Evolutionary conservation across 2,888 invertebrate genomes (phyloP), one percentile per base, ranked within the genome.

Genomic region (Hirudinaria manillensis): DNA sequence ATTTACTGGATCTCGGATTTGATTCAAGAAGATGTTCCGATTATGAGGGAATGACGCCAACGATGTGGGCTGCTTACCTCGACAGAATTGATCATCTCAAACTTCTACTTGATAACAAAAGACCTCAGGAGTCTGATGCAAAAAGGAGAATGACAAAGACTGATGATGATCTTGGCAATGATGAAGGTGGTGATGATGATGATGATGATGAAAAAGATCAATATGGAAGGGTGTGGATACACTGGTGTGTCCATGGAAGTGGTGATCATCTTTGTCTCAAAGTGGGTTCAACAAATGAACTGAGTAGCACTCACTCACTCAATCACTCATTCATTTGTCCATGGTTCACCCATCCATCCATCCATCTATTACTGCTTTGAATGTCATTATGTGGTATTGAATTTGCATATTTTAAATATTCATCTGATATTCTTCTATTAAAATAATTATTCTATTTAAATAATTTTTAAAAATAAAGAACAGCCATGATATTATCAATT

Each of bases 1-100:
- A 83, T 74, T 78, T 84, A 71, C 78, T 84, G 32, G 79, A 82
- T 21, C 79, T 82, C 67, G 78, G 80, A 61, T 82, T 82, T 0
- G 81, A 82, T 77, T 81, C 82, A 0, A 81, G 80, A 72, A 77
- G 80, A 13, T 79, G 83, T 61, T 61, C 29, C 36, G 85, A 85
- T 80, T 81, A 82, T 73, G 85, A 85, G 77, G 84, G 84, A 4
- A 78, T 85, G 77, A 81, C 85, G 0, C 83, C 85, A 0, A 81
- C 82, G 76, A 85, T 85, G 85, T 85, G 85, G 85, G 84, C 85
- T 0, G 85, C 85, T 80, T 82, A 84, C 32, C 79, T 85, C 75
- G 85, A 85, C 80, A 81, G 83, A 78, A 82, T 84, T 32, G 80
- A 83, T 68, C 85, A 85, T 78, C 84, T 85, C 78, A 82, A 83